Evolutionary conservation across 2,113 vertebrate genomes (phyloP), one percentile per base, ranked within the genome.

Genomic region (Notarius lentiginosus): DNA sequence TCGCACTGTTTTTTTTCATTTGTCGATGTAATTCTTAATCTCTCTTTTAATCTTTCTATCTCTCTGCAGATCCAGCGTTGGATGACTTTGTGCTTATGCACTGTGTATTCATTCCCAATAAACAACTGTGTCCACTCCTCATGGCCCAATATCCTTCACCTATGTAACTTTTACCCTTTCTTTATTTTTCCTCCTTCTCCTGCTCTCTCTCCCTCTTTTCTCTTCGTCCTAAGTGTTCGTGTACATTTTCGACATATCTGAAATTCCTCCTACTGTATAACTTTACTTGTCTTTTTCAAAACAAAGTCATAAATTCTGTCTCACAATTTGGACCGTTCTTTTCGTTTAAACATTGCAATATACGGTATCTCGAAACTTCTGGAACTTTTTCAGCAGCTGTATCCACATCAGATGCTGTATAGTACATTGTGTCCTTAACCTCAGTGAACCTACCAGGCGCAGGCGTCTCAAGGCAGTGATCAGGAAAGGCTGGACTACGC

Each of bases 61-160:
- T 49, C 18, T 51, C 27, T 68, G 24, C 95, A 99, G 98, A 99
- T 94, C 95, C 96, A 9, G 93, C 96, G 87, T 92, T 99, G 94
- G 96, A 97, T 89, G 98, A 99, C 94, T 99, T 99, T 94, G 93
- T 98, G 90, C 96, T 99, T 95, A 97, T 96, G 96, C 98, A 99
- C 95, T 97, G 97, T 92, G 96, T 99, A 92, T 99, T 99, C 95
- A 98, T 99, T 92, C 97, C 97, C 91, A 98, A 97, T 93, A 94
- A 86, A 91, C 96, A 98, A 90, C 96, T 99, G 76, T 99, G 97
- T 92, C 96, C 96, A 30, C 96, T 96, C 86, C 92, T 99, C 87
- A 96, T 97, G 95, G 96, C 97, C 84, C 98, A 99, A 97, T 99
- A 99, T 99, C 98, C 98, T 99, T 98, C 94, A 87, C 7, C 20